Conservation (phyloP, 1,140 invertebrate genomes). For the Tetramorium alpestre region DNA sequence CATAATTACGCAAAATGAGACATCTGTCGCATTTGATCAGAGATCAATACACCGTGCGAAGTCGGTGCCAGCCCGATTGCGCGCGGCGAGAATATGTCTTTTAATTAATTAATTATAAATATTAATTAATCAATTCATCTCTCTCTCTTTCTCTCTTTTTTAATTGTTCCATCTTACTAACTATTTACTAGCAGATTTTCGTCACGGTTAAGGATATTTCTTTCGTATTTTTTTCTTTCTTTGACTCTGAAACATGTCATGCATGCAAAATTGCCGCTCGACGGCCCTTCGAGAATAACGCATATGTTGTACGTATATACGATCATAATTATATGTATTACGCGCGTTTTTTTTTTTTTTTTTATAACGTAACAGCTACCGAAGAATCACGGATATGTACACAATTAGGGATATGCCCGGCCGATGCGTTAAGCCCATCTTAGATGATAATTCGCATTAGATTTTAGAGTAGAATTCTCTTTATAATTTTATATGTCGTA, state of each 20-base stretch:
- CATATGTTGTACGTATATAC: constrained; percentile 28
- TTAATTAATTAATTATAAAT: constrained; percentile 43
- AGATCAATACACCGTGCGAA: constrained; percentile 41
- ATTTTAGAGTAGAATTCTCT: not conserved
- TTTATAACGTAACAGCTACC: constrained; percentile 55
- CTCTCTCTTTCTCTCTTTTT: not conserved
- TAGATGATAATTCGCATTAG: not conserved
- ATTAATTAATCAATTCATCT: constrained; percentile 43
- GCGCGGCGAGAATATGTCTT: constrained; percentile 40
- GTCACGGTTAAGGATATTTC: constrained; percentile 1
- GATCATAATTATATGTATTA: constrained; percentile 40
- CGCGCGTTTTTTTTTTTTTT: constrained; percentile 36
- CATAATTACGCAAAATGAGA: constrained; percentile 70
- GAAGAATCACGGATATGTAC: constrained; percentile 74
- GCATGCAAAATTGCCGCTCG: constrained; percentile 60
- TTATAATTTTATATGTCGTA: not conserved
- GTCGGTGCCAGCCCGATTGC: constrained; percentile 66
- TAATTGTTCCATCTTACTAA: not conserved
- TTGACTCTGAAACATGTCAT: constrained; percentile 40
- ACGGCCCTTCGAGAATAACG: constrained; percentile 33
- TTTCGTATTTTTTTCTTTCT: not conserved
- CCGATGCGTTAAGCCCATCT: not conserved
- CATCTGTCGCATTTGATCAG: constrained; percentile 48
- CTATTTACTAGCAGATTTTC: not conserved
- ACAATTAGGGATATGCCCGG: constrained; percentile 70